These are phyloP conservation scores for Portunus trituberculatus DNA, from an alignment of 1,140 invertebrate genomes.

Conservation along the genomic window DNA sequence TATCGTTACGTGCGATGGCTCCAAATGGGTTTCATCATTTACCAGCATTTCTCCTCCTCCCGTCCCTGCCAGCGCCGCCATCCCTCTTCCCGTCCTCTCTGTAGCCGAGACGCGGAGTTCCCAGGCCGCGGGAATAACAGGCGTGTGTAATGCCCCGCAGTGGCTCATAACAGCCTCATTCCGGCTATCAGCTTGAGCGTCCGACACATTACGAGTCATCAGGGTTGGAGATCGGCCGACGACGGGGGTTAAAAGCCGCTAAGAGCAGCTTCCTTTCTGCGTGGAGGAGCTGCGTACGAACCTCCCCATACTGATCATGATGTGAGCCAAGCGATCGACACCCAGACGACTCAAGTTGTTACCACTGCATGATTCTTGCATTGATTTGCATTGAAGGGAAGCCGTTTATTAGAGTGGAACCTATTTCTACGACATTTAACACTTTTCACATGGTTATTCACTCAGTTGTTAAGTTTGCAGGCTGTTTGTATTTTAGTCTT, in stretches of 20 bases:
- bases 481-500: too few species aligned
- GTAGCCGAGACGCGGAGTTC: not conserved
- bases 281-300: not conserved
- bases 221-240: not conserved
- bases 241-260: not conserved
- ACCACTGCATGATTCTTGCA: too few species aligned
- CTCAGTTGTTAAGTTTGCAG: too few species aligned
- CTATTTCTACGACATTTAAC: too few species aligned
- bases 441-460: too few species aligned
- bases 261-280: not conserved
- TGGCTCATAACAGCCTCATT: conserved; percentile 21
- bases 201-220: conserved; percentile 1
- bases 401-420: too few species aligned
- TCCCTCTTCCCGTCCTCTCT: not conserved
- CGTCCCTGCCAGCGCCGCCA: not conserved
- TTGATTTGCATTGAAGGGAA: too few species aligned
- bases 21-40: not conserved
- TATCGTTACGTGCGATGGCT: not conserved
- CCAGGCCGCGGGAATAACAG: not conserved
- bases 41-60: not conserved
- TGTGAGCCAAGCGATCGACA: too few species aligned
- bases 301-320: not conserved
- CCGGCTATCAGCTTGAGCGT: conserved; percentile 7
- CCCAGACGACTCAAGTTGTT: too few species aligned
- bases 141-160: not conserved